Base-by-base conservation (phyloP, 2,888 invertebrate species). In the Scaptodrosophila latifasciaeformis region DNA sequence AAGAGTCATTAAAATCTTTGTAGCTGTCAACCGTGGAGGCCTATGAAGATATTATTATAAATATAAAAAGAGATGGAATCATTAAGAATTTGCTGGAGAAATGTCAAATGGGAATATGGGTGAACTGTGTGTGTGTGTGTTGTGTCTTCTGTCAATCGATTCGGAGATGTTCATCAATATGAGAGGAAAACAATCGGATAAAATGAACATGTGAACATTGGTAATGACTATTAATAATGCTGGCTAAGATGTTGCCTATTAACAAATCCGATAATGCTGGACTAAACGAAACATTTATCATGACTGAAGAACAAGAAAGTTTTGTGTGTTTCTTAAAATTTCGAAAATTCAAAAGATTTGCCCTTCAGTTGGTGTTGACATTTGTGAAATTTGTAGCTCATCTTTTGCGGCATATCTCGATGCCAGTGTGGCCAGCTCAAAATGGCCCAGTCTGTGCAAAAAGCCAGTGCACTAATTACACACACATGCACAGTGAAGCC, bases 341-440 rank as follows among this genome's bases (percentile, higher is more conserved):
- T 3, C 24, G 24, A 24, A 24, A 24, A 7, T 3, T 5, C 24
- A 24, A 3, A 24, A 24, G 24, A 7, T 55, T 56, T 59, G 59
- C 72, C 51, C 60, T 4, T 46, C 24, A 46, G 48, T 65, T 79
- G 78, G 84, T 85, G 85, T 85, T 85, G 84, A 85, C 85, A 85
- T 74, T 85, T 84, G 83, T 82, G 84, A 85, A 85, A 85, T 85
- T 85, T 85, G 85, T 85, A 78, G 85, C 75, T 84, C 83, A 81
- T 76, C 81, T 74, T 70, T 78, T 76, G 63, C 54, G 59, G 68
- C 75, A 63, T 75, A 77, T 74, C 80, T 75, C 67, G 74, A 75
- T 69, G 77, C 51, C 59, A 39, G 34, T 46, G 45, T 44, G 69
- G 51, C 47, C 49, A 53, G 72, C 50, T 74, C 67, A 76, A 72